phyloP scores from a whole-genome alignment of 2,888 invertebrate species.

The Spodoptera picta region DNA sequence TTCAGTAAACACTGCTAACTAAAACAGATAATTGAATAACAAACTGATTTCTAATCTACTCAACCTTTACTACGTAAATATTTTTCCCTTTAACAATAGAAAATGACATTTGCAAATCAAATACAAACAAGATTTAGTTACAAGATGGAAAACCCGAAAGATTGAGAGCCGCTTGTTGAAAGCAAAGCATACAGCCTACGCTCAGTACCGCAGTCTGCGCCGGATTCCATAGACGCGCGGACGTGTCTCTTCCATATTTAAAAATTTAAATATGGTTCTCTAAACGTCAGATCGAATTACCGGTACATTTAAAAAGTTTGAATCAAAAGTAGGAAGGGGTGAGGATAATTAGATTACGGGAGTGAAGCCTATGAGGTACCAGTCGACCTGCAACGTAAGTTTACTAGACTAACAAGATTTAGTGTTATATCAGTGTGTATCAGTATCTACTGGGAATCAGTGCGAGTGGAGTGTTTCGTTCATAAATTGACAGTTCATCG shows the following conservation, averaged over 20 bases:
- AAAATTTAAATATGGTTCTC: conserved; percentile 26
- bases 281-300: conserved; percentile 35
- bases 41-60: conserved; percentile 19
- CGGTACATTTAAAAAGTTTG: conserved; percentile 45
- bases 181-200: conserved; percentile 72
- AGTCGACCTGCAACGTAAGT: conserved; percentile 65
- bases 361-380: conserved; percentile 71
- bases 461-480: conserved; percentile 56
- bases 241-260: conserved; percentile 56
- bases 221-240: conserved; percentile 63
- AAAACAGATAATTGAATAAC: neutral
- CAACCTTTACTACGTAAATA: conserved; percentile 22
- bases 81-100: conserved; percentile 32
- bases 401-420: conserved; percentile 70
- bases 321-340: conserved; percentile 52
- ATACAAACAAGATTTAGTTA: conserved; percentile 44
- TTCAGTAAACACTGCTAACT: neutral
- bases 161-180: conserved; percentile 73
- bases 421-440: conserved; percentile 56
- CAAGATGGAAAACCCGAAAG: conserved; percentile 55
- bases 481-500: conserved; percentile 35
- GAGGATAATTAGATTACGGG: conserved; percentile 70
- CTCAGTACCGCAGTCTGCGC: conserved; percentile 58
- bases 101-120: conserved; percentile 49
- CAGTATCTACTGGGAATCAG: conserved; percentile 54